Percentiles rank a stretch among this genome's conserved stretches.
Conservation (phyloP, 2,888 invertebrate species). For the Apodemia hepburni region DNA sequence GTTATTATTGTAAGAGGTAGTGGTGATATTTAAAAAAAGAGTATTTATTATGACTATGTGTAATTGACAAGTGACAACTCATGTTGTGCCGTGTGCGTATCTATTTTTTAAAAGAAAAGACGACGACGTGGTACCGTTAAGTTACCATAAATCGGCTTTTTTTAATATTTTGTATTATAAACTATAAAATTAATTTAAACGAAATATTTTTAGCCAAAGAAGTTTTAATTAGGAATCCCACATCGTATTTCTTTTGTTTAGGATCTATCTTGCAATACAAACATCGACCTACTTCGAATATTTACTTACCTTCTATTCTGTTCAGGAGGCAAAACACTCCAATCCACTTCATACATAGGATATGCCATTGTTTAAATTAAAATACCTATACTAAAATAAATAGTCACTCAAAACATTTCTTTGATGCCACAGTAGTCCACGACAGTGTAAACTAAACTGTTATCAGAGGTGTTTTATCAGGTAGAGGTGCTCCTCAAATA, state of each 20-base stretch:
- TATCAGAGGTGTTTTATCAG: slow-evolving; percentile 76
- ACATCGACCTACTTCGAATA: slow-evolving; percentile 3
- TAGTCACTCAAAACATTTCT: slow-evolving; percentile 62
- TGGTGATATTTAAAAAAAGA: slow-evolving; percentile 3
- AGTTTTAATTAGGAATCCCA: no score
- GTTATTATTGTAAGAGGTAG: background rate
- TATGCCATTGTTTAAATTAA: slow-evolving; percentile 61
- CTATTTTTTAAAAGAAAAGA: slow-evolving; percentile 21
- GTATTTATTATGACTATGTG: slow-evolving; percentile 23
- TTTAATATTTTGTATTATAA: background rate
- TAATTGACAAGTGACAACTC: slow-evolving; percentile 24
- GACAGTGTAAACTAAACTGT: slow-evolving; percentile 68
- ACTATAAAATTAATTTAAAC: background rate
- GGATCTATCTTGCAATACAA: background rate
- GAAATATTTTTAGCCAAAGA: no score
- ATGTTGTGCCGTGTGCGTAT: slow-evolving; percentile 16
- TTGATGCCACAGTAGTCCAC: slow-evolving; percentile 59
- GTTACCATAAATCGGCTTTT: slow-evolving; percentile 5
- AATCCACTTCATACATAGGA: slow-evolving; percentile 87
- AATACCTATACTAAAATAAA: slow-evolving; percentile 39
- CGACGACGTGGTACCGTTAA: slow-evolving; percentile 8
- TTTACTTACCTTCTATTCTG: slow-evolving; percentile 88
- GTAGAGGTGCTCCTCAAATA: slow-evolving; percentile 66
- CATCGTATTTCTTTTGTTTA: no score
- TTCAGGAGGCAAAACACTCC: slow-evolving; percentile 92